Percentiles rank a stretch among this genome's conserved stretches.
These are phyloP conservation scores for Drosophila affinis DNA, from an alignment of 2,888 invertebrate species.

Conservation along the genomic window DNA sequence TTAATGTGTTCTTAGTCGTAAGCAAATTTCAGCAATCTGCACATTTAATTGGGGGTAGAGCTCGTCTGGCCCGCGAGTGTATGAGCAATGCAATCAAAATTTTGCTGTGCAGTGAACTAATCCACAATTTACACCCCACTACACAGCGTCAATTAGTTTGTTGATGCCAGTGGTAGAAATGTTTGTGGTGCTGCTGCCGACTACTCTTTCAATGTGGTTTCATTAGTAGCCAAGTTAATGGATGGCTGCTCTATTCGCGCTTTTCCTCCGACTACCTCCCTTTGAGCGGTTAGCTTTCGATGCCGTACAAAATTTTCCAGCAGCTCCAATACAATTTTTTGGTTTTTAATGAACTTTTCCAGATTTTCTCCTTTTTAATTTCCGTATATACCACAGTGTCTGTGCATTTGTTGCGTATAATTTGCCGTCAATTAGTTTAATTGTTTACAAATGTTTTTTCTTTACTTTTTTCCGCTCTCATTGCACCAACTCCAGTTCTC, in stretches of 20 bases:
- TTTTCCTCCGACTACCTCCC: background rate
- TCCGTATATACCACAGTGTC: slow-evolving; percentile 5
- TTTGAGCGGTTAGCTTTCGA: slow-evolving; percentile 61
- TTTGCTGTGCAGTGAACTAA: background rate
- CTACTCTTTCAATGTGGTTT: slow-evolving; percentile 43
- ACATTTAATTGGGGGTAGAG: slow-evolving; percentile 14
- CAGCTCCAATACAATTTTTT: slow-evolving; percentile 45
- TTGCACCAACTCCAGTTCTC: slow-evolving; percentile 12
- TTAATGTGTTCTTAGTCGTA: too few species aligned
- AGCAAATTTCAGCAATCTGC: too few species aligned
- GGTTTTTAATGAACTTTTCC: slow-evolving; percentile 31
- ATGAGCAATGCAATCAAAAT: slow-evolving; percentile 26
- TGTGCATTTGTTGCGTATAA: slow-evolving; percentile 60
- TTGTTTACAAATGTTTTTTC: slow-evolving; percentile 58
- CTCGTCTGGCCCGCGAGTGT: slow-evolving; percentile 8
- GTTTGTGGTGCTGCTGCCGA: background rate
- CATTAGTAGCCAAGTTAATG: slow-evolving; percentile 49
- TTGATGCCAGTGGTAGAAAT: background rate
- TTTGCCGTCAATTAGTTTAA: slow-evolving; percentile 78
- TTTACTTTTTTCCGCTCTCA: slow-evolving; percentile 4
- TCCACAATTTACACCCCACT: slow-evolving; percentile 1
- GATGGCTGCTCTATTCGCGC: slow-evolving; percentile 1
- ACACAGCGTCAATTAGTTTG: slow-evolving; percentile 35
- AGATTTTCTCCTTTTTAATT: background rate
- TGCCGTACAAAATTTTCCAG: slow-evolving; percentile 39